phyloP scores from a whole-genome alignment of 2,797 vertebrate species.

The Antennarius maculatus region DNA sequence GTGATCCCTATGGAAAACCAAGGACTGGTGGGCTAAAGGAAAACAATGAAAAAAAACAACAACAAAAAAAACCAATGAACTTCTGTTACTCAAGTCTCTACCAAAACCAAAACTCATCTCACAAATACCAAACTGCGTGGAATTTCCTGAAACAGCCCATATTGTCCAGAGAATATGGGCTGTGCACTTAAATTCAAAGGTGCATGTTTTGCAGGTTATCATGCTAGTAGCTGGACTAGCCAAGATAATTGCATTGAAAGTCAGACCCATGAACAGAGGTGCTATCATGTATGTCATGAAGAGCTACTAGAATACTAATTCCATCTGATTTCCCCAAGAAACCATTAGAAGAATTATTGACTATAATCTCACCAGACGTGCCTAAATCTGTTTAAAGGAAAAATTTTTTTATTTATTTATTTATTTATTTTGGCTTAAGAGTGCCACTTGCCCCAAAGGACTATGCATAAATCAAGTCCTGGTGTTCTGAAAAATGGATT shows the following conservation, averaged over 20 bases:
- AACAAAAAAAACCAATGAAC: constrained; percentile 7
- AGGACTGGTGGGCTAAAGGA: constrained; percentile 9
- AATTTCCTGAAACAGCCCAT: constrained; percentile 29
- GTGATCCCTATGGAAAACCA: neutral
- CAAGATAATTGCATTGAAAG: neutral
- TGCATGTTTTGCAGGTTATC: constrained; percentile 6
- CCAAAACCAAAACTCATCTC: constrained; percentile 20
- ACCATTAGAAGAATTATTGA: neutral
- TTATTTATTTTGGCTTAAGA: too few species aligned
- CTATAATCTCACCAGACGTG: neutral
- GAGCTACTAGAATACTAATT: neutral
- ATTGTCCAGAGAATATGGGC: constrained; percentile 13
- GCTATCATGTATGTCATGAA: neutral
- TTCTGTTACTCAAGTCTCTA: constrained; percentile 24
- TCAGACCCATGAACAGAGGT: neutral
- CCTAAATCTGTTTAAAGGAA: neutral
- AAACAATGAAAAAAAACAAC: constrained; percentile 14
- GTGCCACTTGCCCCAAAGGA: neutral
- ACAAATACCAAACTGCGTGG: constrained; percentile 28
- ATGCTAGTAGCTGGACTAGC: neutral
- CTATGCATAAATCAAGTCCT: neutral
- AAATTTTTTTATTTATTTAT: too few species aligned
- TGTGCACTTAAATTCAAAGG: neutral
- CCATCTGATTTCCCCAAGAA: neutral
- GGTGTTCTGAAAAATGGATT: neutral